These are phyloP conservation scores for Porites cylindrica DNA, from an alignment of 92 coral and sea anemone species.

Conservation along the genomic window DNA sequence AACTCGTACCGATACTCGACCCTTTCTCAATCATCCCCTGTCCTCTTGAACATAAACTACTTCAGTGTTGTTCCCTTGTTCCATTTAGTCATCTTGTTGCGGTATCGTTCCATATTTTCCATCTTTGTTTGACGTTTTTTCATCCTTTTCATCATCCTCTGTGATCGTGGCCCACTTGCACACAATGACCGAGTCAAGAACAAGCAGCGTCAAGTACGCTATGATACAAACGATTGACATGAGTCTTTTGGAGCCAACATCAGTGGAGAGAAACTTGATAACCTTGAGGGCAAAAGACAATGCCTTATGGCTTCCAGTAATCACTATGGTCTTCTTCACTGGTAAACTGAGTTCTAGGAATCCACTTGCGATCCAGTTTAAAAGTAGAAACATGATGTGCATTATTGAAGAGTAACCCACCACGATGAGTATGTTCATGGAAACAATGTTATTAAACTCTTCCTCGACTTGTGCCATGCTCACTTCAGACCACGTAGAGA, in stretches of 20 bases:
- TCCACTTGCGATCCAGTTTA: constrained; percentile 81
- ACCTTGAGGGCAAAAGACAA: constrained; percentile 82
- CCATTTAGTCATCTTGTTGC: constrained; percentile 32
- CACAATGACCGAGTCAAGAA: constrained; percentile 85
- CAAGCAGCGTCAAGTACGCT: constrained; percentile 80
- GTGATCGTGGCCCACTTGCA: constrained; percentile 79
- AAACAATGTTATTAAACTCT: constrained; percentile 72
- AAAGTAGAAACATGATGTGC: constrained; percentile 86
- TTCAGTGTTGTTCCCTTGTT: background rate
- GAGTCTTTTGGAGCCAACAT: constrained; percentile 82
- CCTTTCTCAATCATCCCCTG: too few species aligned
- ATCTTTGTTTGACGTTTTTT: background rate
- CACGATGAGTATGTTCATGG: constrained; percentile 84
- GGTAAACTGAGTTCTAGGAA: constrained; percentile 69
- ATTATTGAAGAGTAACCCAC: constrained; percentile 88
- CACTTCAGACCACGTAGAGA: constrained; percentile 86
- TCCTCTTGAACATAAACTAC: too few species aligned
- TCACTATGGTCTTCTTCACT: constrained; percentile 83
- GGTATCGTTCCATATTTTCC: constrained; percentile 38
- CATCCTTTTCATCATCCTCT: constrained; percentile 56
- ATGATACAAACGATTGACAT: constrained; percentile 87
- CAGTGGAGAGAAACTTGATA: constrained; percentile 67
- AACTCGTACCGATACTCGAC: background rate
- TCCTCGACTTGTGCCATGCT: constrained; percentile 79
- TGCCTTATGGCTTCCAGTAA: constrained; percentile 91